phyloP scores from a whole-genome alignment of 2,888 invertebrate genomes.

The Schizaphis graminum region DNA sequence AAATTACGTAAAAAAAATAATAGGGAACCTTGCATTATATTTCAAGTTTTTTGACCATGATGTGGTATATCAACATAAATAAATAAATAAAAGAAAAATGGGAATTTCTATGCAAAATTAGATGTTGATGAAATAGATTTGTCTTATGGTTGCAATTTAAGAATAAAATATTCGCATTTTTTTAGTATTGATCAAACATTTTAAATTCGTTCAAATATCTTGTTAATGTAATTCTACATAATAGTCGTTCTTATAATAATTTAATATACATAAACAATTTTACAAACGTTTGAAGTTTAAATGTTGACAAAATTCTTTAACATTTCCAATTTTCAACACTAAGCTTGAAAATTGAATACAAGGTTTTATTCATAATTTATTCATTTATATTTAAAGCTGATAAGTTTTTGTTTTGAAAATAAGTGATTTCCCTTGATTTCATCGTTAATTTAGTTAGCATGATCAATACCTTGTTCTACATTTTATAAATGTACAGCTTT shows the following conservation, averaged over 20 bases:
- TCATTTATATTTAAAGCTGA: background rate
- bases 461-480: background rate
- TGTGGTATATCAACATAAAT: no score
- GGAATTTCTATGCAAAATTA: background rate
- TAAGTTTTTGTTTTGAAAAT: background rate
- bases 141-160: background rate
- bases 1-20: background rate
- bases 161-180: no score
- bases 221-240: no score
- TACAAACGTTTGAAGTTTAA: background rate
- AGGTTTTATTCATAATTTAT: no score
- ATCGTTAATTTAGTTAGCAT: background rate
- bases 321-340: no score
- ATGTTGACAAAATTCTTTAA: background rate
- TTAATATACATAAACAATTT: background rate
- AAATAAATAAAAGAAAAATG: background rate
- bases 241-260: no score
- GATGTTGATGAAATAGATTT: background rate
- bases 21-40: background rate
- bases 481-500: background rate
- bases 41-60: conserved; percentile 4
- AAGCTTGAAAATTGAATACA: no score
- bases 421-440: background rate
- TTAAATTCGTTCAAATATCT: no score
- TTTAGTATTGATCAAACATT: no score